Evolutionary conservation across 2,113 vertebrate species (phyloP).

Genomic region (Rhagologus leucostigma): DNA sequence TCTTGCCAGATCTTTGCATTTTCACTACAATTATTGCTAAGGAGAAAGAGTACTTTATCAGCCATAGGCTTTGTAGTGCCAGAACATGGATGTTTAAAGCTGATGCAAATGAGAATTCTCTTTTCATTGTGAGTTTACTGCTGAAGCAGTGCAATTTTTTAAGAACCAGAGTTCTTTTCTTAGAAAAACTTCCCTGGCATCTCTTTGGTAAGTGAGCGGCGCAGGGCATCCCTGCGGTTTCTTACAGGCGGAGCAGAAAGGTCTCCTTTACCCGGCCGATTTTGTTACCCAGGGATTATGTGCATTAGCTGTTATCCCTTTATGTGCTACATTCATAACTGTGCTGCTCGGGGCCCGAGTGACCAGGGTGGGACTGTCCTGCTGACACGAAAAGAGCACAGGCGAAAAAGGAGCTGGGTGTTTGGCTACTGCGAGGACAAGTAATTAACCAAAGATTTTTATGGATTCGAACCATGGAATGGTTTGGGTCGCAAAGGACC

Average conservation of each 20-base stretch:
- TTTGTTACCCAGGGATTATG: conserved; percentile 74
- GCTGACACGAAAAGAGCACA: background rate
- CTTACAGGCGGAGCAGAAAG: conserved; percentile 45
- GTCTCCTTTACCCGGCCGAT: background rate
- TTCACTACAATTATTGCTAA: conserved; percentile 47
- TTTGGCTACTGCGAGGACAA: background rate
- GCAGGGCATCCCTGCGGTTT: conserved; percentile 53
- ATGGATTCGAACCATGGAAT: background rate
- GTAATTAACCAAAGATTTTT: background rate
- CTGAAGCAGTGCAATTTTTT: conserved; percentile 54
- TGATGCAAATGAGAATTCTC: conserved; percentile 61
- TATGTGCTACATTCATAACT: conserved; percentile 70
- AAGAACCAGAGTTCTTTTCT: conserved; percentile 56
- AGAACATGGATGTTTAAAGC: conserved; percentile 39
- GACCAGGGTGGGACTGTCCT: background rate
- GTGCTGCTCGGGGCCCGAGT: conserved; percentile 63
- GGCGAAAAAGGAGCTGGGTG: background rate
- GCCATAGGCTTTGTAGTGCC: conserved; percentile 39
- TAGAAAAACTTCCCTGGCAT: conserved; percentile 50
- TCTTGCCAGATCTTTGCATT: conserved; percentile 61
- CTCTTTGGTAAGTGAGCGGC: conserved; percentile 49
- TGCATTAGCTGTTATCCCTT: conserved; percentile 75
- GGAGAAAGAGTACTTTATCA: conserved; percentile 52
- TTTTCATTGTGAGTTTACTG: conserved; percentile 44
- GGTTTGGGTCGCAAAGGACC: background rate